Conservation (phyloP, 2,113 vertebrate species). For the Herpailurus yagouaroundi region DNA sequence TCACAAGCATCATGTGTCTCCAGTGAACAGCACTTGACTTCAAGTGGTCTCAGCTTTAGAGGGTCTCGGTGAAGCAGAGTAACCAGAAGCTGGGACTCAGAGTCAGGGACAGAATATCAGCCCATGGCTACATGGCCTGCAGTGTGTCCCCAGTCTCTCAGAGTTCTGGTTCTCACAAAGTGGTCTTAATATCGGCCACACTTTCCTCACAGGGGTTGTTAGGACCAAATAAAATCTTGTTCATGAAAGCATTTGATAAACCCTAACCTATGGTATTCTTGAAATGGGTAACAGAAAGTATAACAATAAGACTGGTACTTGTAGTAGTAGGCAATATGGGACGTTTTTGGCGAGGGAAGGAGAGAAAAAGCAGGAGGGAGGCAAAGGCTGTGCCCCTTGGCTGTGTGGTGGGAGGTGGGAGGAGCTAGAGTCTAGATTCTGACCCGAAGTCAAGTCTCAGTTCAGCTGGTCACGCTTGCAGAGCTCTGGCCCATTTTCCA, state of each 20-base stretch:
- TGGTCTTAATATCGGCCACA: not conserved
- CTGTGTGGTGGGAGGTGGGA: not conserved
- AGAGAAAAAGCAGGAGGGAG: not conserved
- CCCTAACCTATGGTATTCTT: not conserved
- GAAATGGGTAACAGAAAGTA: not conserved
- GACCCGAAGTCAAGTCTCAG: not conserved
- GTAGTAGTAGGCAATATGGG: rapidly evolving
- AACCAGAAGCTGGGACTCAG: not conserved
- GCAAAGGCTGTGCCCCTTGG: not conserved
- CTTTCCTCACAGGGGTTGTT: not conserved
- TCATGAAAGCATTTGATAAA: not conserved
- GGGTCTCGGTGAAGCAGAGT: not conserved
- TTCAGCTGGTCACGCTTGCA: not conserved
- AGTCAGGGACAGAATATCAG: not conserved
- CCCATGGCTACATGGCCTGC: rapidly evolving
- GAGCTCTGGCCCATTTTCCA: not conserved
- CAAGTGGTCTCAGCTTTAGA: not conserved
- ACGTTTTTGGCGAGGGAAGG: not conserved
- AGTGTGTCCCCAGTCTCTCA: not conserved
- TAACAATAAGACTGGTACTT: not conserved
- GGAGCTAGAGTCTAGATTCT: not conserved
- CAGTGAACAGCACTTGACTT: not conserved
- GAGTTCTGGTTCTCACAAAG: not conserved
- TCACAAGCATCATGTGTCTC: not conserved
- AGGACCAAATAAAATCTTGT: not conserved